Evolutionary conservation across 2,797 vertebrate species (phyloP), one percentile per base, ranked within the genome.

Genomic region (Neomorphus geoffroyi): DNA sequence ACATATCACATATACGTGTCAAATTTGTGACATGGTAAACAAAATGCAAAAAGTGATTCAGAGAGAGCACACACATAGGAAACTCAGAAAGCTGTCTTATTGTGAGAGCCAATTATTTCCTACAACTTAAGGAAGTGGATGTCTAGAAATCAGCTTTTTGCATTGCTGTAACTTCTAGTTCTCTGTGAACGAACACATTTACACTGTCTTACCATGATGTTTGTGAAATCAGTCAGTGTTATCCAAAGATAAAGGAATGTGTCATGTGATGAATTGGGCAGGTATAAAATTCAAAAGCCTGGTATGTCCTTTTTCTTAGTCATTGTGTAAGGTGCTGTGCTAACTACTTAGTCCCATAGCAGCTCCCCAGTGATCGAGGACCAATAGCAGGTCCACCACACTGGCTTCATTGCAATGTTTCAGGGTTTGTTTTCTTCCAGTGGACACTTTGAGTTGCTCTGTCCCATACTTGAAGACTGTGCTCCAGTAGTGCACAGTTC

Each of bases 21-120:
- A 70, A 75, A 95, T 87, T 73, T 86, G 80, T 75, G 88, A 93
- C 50, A 66, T 72, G 72, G 73, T 88, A 95, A 97, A 81, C 58
- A 77, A 92, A 89, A 86, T 71, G 22, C 75, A 95, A 66, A 97
- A 96, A 75, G 46, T 62, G 75, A 92, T 96, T 97, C 72, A 78
- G 73, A 91, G 62, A 95, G 71, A 78, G 37, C 83, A 78, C 0
- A 1, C 26, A 26, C n/a, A 17, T 50, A 32, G 21, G 32, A 89
- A 94, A 77, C 43, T 54, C 58, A 35, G 48, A 73, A 74, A 75
- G 23, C 48, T 61, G 37, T 56, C 51, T 74, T 8, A 35, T 27
- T 54, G 45, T 58, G 46, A 61, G 82, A 85, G 26, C 48, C 39
- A 70, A 12, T 66, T 91, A 46, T 81, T 67, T 92, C 53, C 39